phyloP scores from a whole-genome alignment of 2,113 vertebrate genomes.

The Geococcyx californianus region DNA sequence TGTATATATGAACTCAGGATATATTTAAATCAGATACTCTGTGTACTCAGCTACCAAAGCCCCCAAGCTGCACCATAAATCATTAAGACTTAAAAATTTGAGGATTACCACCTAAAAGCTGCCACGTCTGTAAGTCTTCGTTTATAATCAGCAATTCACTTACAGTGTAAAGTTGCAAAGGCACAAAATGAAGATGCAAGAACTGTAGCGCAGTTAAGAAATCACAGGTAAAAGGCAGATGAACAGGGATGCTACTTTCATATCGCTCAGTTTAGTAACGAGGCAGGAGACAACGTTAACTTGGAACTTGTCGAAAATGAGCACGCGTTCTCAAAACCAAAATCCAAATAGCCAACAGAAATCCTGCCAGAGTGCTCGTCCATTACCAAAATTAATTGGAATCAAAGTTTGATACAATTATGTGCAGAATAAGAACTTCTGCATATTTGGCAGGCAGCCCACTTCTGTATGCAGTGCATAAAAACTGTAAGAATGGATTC shows the following conservation, averaged over 20 bases:
- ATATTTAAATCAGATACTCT: background rate
- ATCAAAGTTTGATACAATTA: background rate
- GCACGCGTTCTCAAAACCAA: background rate
- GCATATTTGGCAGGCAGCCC: slow-evolving; percentile 29
- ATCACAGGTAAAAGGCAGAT: background rate
- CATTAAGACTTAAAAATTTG: background rate
- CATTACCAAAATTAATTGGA: background rate
- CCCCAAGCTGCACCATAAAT: background rate
- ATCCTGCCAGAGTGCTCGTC: background rate
- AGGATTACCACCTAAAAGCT: background rate
- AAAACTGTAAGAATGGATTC: slow-evolving; percentile 66
- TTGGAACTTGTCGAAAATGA: background rate
- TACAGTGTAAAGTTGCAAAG: background rate
- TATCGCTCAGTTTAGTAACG: background rate
- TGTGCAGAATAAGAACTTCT: background rate
- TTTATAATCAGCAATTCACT: background rate
- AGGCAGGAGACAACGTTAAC: background rate
- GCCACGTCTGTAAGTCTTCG: background rate
- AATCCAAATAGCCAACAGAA: background rate
- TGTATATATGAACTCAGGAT: no score
- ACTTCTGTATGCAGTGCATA: slow-evolving; percentile 41
- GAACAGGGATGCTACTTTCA: background rate
- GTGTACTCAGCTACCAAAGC: no score
- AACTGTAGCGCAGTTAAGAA: background rate
- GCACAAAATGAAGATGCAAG: background rate